Conservation (phyloP, 2,888 invertebrate genomes). For the Sepioteuthis lessoniana region DNA sequence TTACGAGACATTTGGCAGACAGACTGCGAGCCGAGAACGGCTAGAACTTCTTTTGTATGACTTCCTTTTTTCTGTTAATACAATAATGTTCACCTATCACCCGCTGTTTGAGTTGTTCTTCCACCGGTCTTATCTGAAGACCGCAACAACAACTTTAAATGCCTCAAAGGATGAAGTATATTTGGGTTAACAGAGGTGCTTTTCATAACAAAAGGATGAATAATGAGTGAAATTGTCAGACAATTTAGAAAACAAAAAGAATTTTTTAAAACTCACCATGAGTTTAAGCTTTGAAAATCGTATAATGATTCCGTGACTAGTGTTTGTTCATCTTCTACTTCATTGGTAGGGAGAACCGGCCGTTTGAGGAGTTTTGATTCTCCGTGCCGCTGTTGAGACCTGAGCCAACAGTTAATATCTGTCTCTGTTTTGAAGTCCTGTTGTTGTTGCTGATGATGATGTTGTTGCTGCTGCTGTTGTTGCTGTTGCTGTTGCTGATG, state of each 20-base stretch:
- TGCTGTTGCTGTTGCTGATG: background rate
- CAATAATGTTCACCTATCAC: too few species aligned
- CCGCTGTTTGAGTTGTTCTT: too few species aligned
- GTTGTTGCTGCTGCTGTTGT: background rate
- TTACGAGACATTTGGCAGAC: too few species aligned
- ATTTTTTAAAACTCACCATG: conserved; percentile 81
- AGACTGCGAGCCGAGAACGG: too few species aligned
- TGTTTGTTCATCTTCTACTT: conserved; percentile 87
- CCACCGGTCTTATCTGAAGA: too few species aligned
- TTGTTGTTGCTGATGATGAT: conserved; percentile 36
- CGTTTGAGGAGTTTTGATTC: conserved; percentile 80
- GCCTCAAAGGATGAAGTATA: too few species aligned
- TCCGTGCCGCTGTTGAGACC: conserved; percentile 42
- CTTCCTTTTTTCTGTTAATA: too few species aligned
- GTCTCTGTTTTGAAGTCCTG: conserved; percentile 43
- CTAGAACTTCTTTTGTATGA: too few species aligned
- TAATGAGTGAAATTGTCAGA: too few species aligned
- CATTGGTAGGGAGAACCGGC: conserved; percentile 85
- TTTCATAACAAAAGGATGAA: too few species aligned
- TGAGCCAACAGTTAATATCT: conserved; percentile 41
- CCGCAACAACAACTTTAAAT: too few species aligned
- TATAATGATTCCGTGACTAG: conserved; percentile 80
- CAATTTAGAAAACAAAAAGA: background rate
- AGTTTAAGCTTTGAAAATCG: conserved; percentile 88
- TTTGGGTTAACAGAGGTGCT: too few species aligned